Conservation (phyloP, 2,113 vertebrate genomes). For the Oryzias javanicus region DNA sequence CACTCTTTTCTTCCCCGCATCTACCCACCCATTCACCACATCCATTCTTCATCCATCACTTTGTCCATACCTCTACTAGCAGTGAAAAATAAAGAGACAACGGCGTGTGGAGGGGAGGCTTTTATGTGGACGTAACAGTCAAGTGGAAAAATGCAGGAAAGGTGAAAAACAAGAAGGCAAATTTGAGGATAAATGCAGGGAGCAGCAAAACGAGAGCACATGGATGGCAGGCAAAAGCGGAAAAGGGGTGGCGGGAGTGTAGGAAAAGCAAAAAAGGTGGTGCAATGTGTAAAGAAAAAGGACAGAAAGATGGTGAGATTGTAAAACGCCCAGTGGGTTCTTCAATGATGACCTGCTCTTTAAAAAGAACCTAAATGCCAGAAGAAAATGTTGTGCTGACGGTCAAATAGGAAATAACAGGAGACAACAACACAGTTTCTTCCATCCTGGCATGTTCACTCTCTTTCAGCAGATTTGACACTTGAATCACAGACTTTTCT, state of each 20-base stretch:
- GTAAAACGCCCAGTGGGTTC: slow-evolving; percentile 51
- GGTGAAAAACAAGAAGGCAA: slow-evolving; percentile 30
- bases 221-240: slow-evolving; percentile 35
- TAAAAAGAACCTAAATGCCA: slow-evolving; percentile 49
- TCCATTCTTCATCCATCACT: slow-evolving; percentile 27
- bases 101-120: slow-evolving; percentile 23
- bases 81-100: slow-evolving; percentile 31
- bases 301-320: slow-evolving; percentile 39
- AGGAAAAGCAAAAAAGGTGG: slow-evolving; percentile 31
- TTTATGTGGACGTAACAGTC: slow-evolving; percentile 24
- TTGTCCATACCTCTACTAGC: slow-evolving; percentile 20
- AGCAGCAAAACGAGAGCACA: slow-evolving; percentile 22
- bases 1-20: slow-evolving; percentile 38
- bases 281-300: slow-evolving; percentile 43
- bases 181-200: slow-evolving; percentile 16
- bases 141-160: slow-evolving; percentile 13
- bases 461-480: slow-evolving; percentile 32
- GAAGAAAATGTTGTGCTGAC: slow-evolving; percentile 46
- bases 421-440: slow-evolving; percentile 25
- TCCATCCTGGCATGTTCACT: slow-evolving; percentile 28
- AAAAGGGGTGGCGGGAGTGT: slow-evolving; percentile 33
- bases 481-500: slow-evolving; percentile 21
- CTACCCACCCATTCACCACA: slow-evolving; percentile 31
- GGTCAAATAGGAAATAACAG: slow-evolving; percentile 27
- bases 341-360: slow-evolving; percentile 44